Base-by-base conservation (phyloP, 2,113 vertebrate genomes). In the Clarias macrocephalus region DNA sequence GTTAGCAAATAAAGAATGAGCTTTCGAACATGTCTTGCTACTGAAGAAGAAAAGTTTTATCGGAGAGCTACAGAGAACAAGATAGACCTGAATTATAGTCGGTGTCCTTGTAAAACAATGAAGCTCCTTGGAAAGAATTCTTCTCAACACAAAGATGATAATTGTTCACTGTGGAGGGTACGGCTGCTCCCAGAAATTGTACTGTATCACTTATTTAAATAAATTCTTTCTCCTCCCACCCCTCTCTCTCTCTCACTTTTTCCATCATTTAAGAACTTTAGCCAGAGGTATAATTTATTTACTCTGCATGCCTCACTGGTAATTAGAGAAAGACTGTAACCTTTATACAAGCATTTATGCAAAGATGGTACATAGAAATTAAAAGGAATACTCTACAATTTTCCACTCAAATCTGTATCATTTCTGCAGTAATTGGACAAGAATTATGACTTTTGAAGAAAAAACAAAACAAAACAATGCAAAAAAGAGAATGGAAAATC, bases 111-210 rank as follows among this genome's bases (percentile, higher is more conserved):
- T 60, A 19, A 48, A 80, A 37, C 28, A 60, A 60, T 21, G 30
- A 30, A 33, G 28, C 2, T 8, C n/a, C 77, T 80, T 59, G 54
- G 56, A 28, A 60, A 60, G 25, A 28, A 28, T 5, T 60, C 3
- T 81, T 42, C 57, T 81, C 9, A 81, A 33, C 11, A 81, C 57
- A 81, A 81, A 81, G 30, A 42, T 80, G 57, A 80, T 81, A 81
- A 81, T 81, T 81, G 57, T 62, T 81, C 59, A 42, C 10, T 62
- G 79, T 21, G 15, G 5, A 80, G 79, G 56, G 18, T 28, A 60
- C 5, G 8, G 57, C 33, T 81, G 57, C 19, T 33, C 19, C 19
- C 2, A 23, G 57, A 80, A 37, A 10, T 23, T 80, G 18, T 60
- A 28, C 75, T 62, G 19, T 5, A 62, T 62, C 19, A 42, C 19